Conservation (phyloP, 2,113 vertebrate genomes). For the Phylloscopus trochilus region DNA sequence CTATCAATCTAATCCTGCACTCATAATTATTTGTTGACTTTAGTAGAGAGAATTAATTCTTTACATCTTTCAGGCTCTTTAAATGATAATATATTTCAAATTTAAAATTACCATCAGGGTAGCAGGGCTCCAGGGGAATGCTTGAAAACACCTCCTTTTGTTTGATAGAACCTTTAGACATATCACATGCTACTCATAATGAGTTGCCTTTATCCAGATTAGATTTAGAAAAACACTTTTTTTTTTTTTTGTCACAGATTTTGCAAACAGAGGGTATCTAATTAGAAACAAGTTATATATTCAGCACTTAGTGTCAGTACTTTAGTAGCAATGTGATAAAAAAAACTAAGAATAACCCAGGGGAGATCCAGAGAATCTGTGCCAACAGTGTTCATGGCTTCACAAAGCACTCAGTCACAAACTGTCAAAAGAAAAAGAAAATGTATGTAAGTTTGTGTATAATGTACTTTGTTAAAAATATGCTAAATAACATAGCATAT, state of each 20-base stretch:
- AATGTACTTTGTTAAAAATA: constrained; percentile 7
- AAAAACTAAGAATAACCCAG: constrained; percentile 49
- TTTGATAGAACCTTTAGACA: constrained; percentile 58
- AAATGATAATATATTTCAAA: constrained; percentile 69
- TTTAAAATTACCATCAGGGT: constrained; percentile 55
- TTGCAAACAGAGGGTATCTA: constrained; percentile 55
- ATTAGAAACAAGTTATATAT: constrained; percentile 65
- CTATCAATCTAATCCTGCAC: constrained; percentile 59
- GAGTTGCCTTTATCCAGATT: constrained; percentile 52
- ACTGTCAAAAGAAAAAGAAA: constrained; percentile 8
- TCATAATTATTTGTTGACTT: constrained; percentile 66
- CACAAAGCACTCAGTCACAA: constrained; percentile 6
- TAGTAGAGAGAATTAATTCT: constrained; percentile 61
- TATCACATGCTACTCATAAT: constrained; percentile 48
- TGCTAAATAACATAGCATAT: neutral
- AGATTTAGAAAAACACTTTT: constrained; percentile 40
- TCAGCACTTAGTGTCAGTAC: constrained; percentile 37
- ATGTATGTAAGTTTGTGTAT: neutral
- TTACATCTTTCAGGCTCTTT: constrained; percentile 57
- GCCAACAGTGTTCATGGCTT: neutral
- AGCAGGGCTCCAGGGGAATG: constrained; percentile 43
- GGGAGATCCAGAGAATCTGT: constrained; percentile 43
- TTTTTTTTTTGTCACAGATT: constrained; percentile 35
- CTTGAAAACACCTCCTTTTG: constrained; percentile 65
- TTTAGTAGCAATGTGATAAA: constrained; percentile 51